phyloP scores from a whole-genome alignment of 2,113 vertebrate species.

The Aegithalos caudatus region DNA sequence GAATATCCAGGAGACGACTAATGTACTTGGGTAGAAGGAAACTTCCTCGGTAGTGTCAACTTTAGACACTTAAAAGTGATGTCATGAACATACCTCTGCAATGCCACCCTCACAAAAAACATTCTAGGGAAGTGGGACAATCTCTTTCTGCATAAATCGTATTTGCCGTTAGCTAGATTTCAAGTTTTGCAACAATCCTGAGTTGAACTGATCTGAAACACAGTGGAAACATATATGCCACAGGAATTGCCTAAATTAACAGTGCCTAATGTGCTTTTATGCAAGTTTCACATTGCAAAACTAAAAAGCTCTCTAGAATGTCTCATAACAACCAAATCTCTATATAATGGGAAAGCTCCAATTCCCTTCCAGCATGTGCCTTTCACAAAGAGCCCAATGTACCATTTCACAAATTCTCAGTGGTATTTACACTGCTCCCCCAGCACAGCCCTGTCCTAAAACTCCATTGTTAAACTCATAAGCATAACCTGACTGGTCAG shows the following conservation, averaged over 20 bases:
- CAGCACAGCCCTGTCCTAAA: neutral
- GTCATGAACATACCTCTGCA: neutral
- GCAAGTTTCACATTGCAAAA: neutral
- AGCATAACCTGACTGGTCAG: neutral
- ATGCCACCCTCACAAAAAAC: neutral
- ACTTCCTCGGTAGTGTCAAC: neutral
- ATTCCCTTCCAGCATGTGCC: accelerated
- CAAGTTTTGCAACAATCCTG: neutral
- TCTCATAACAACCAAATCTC: neutral
- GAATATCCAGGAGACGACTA: neutral
- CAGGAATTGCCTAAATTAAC: neutral
- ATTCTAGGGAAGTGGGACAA: neutral
- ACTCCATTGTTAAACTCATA: neutral
- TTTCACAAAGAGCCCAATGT: neutral
- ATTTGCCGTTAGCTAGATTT: neutral
- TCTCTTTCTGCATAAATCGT: neutral
- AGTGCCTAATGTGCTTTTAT: neutral
- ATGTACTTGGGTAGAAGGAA: neutral
- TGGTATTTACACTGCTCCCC: neutral
- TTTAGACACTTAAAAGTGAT: neutral
- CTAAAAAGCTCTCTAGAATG: neutral
- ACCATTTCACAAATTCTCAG: neutral
- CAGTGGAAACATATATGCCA: neutral
- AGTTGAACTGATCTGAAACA: neutral
- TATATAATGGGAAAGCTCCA: too few relatives aligned